Percentiles rank a stretch among this genome's conserved stretches.
Evolutionary conservation across 2,888 invertebrate genomes (phyloP).

Genomic region (Diarsia rubi): DNA sequence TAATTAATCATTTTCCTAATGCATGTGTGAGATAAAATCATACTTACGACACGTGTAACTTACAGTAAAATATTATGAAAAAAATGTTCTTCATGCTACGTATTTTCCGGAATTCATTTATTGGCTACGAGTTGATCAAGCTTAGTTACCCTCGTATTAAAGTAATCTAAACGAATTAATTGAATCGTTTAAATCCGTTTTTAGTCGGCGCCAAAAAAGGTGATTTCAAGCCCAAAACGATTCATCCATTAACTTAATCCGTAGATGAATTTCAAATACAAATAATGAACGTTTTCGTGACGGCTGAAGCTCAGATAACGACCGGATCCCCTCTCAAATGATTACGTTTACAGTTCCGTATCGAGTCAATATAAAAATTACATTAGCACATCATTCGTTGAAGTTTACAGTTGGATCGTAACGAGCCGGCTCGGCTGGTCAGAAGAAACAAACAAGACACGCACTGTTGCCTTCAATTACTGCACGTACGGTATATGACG

Average conservation of each 20-base stretch:
- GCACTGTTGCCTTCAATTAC: constrained; percentile 79
- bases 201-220: constrained; percentile 32
- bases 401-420: constrained; percentile 75
- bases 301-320: constrained; percentile 35
- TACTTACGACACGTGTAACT: constrained; percentile 16
- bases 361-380: constrained; percentile 59
- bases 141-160: constrained; percentile 20
- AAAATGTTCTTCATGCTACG: background rate
- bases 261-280: constrained; percentile 51
- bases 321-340: constrained; percentile 38
- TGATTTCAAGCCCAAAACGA: constrained; percentile 38
- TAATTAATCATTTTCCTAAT: constrained; percentile 47
- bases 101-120: constrained; percentile 12
- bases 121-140: constrained; percentile 15
- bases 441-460: constrained; percentile 76
- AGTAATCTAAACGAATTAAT: constrained; percentile 51
- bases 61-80: constrained; percentile 32
- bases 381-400: constrained; percentile 66
- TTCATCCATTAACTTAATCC: constrained; percentile 51
- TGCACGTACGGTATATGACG: constrained; percentile 71
- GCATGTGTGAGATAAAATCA: constrained; percentile 44
- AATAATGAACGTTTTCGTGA: constrained; percentile 41
- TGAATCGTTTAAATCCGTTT: constrained; percentile 39
- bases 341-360: constrained; percentile 53
- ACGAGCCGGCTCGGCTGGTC: constrained; percentile 73